phyloP scores from a whole-genome alignment of 2,113 vertebrate species.

The Aldabrachelys gigantea region DNA sequence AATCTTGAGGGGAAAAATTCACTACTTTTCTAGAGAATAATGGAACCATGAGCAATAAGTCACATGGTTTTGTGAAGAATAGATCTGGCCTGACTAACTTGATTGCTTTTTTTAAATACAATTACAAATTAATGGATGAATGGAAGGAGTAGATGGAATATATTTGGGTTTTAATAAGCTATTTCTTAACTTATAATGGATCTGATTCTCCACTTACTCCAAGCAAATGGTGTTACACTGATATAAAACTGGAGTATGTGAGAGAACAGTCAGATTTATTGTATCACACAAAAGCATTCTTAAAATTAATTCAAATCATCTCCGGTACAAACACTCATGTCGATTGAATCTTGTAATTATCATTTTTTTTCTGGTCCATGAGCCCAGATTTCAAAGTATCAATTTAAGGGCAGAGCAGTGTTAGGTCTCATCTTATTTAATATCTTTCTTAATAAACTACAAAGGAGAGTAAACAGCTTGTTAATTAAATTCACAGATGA shows the following conservation, averaged over 20 bases:
- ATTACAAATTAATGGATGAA: conserved; percentile 42
- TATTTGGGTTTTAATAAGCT: conserved; percentile 13
- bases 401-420: background rate
- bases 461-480: background rate
- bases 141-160: conserved; percentile 10
- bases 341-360: no score
- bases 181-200: background rate
- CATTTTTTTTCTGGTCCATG: no score
- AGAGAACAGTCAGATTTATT: conserved; percentile 1
- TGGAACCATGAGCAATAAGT: conserved; percentile 17
- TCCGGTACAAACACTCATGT: background rate
- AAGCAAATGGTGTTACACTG: conserved; percentile 1
- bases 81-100: conserved; percentile 24
- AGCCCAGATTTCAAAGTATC: background rate
- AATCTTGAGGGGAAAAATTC: background rate
- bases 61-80: conserved; percentile 17
- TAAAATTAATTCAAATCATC: background rate
- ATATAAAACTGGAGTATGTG: background rate
- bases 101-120: background rate
- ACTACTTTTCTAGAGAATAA: conserved; percentile 35
- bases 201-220: conserved; percentile 14
- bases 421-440: background rate
- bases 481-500: conserved; percentile 7
- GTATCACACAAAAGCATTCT: background rate
- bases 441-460: conserved; percentile 1